Conservation (phyloP, 2,797 vertebrate species). For the Acanthis flammea region DNA sequence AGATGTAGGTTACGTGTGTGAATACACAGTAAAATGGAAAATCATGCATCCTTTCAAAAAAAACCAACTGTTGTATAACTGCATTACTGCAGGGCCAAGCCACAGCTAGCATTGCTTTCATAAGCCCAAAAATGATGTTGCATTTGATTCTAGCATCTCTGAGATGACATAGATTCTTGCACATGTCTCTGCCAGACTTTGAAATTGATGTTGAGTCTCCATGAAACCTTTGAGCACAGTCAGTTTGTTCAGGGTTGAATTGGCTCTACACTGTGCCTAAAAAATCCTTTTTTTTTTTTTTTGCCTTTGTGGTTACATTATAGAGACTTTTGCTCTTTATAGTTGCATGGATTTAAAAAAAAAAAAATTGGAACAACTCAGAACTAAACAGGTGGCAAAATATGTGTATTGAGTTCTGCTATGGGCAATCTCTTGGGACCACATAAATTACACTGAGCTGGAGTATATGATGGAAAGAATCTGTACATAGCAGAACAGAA, state of each 20-base stretch:
- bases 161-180: background rate
- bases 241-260: background rate
- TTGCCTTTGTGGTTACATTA: background rate
- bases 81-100: background rate
- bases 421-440: background rate
- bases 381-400: background rate
- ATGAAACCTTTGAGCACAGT: background rate
- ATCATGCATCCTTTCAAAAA: background rate
- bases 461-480: background rate
- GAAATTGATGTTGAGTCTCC: background rate
- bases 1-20: fast-evolving
- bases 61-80: background rate
- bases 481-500: background rate
- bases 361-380: no score
- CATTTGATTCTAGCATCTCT: background rate
- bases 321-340: background rate
- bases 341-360: background rate
- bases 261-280: background rate
- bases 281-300: background rate
- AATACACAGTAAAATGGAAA: background rate
- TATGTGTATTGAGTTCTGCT: background rate
- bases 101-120: background rate
- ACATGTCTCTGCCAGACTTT: background rate
- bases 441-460: background rate
- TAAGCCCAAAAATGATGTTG: background rate